phyloP scores from a whole-genome alignment of 2,797 vertebrate species.

The Pangasius mekongensis region DNA sequence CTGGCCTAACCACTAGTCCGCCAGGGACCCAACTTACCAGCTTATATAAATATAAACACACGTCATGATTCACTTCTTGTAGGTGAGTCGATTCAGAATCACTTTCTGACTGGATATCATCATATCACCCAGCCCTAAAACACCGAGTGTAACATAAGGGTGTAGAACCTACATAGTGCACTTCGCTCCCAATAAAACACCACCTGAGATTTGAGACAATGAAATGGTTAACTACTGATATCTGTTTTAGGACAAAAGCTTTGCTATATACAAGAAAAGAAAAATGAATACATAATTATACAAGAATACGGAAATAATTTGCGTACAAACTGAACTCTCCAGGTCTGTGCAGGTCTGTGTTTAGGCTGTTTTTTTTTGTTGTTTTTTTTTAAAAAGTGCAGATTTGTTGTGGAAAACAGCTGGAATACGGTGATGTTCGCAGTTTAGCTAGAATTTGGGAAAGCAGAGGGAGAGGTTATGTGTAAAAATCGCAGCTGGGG shows the following conservation, averaged over 20 bases:
- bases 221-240: background rate
- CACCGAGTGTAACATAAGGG: background rate
- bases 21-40: no score
- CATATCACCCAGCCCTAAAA: background rate
- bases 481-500: conserved; percentile 5
- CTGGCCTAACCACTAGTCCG: no score
- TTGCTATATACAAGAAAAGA: no score
- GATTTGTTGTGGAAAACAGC: background rate
- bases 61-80: background rate
- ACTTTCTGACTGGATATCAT: background rate
- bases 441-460: conserved; percentile 9
- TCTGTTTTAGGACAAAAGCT: background rate
- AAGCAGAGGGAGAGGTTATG: background rate
- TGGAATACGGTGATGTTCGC: background rate
- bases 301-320: background rate
- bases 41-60: background rate
- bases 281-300: background rate
- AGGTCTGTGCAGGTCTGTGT: background rate
- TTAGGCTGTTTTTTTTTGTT: background rate
- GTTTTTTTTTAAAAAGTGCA: background rate
- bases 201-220: background rate
- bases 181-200: background rate
- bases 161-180: background rate
- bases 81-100: background rate
- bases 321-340: background rate